A percentile compares a stretch with the other conserved stretches of the same genome.
Conservation (phyloP, 2,888 invertebrate species). For the Noctua comes region DNA sequence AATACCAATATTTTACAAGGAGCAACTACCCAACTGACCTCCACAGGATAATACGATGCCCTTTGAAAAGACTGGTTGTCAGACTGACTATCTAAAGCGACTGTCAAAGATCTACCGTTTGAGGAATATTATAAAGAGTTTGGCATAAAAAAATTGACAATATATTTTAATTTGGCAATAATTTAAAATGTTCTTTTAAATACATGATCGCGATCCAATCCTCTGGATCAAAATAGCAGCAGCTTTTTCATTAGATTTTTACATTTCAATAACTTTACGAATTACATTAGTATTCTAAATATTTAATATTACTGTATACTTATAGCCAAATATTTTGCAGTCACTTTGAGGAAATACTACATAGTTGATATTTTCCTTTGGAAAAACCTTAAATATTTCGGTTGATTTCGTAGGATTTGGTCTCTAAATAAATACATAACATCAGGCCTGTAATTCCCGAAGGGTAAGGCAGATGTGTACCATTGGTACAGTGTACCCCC, state of each 20-base stretch:
- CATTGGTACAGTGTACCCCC: neutral
- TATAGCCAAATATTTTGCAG: conserved; percentile 4
- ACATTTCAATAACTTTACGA: neutral
- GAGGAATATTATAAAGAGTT: conserved; percentile 36
- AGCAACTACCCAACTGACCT: too few species aligned
- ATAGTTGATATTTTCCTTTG: neutral
- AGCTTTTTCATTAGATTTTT: neutral
- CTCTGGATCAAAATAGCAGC: neutral
- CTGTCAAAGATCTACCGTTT: neutral
- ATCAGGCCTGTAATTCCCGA: neutral
- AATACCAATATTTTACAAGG: too few species aligned
- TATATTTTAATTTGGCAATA: conserved; percentile 52
- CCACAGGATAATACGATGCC: too few species aligned
- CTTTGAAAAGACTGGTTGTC: too few species aligned
- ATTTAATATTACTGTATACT: neutral
- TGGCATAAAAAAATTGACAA: conserved; percentile 61
- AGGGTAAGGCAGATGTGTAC: neutral
- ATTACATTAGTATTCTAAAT: neutral
- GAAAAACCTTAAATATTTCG: conserved; percentile 5
- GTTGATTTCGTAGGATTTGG: conserved; percentile 34
- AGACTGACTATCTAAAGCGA: too few species aligned
- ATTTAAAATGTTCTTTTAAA: neutral
- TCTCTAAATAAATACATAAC: conserved; percentile 14
- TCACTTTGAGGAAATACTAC: conserved; percentile 16
- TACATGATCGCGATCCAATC: neutral